A percentile compares a stretch with the other conserved stretches of the same genome.
phyloP scores from a whole-genome alignment of 2,797 vertebrate genomes.

The Pogonophryne albipinna region DNA sequence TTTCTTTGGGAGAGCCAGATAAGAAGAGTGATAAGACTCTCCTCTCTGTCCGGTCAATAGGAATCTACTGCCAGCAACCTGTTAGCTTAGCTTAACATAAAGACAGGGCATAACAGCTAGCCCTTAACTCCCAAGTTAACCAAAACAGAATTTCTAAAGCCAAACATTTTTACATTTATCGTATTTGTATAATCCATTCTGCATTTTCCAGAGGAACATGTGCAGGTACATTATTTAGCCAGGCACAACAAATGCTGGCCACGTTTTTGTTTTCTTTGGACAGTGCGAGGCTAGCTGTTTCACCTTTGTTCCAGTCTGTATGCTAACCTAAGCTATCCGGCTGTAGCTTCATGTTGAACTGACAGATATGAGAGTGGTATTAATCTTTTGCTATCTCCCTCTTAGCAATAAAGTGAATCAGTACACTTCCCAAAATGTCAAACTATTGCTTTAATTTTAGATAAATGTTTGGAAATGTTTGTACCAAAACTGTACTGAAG shows the following conservation, averaged over 20 bases:
- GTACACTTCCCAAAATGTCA: neutral
- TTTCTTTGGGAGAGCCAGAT: neutral
- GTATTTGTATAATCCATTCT: neutral
- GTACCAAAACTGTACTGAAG: neutral
- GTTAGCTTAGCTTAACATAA: neutral
- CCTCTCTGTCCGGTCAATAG: neutral
- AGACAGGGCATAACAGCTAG: neutral
- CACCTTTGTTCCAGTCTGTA: neutral
- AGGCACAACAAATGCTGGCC: neutral
- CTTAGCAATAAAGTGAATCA: neutral
- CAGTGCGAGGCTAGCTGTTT: neutral
- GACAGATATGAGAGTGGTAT: neutral
- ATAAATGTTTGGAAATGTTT: neutral
- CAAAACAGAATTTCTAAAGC: neutral
- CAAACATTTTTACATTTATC: neutral
- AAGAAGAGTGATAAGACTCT: neutral
- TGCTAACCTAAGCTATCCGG: neutral
- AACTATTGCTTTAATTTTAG: neutral
- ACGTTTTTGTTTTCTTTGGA: constrained; percentile 2
- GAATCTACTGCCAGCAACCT: neutral
- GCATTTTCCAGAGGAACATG: neutral
- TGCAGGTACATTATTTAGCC: neutral
- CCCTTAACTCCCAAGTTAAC: neutral
- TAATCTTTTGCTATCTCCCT: neutral
- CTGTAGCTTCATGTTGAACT: neutral